Evolutionary conservation across 2,888 invertebrate genomes (phyloP), one percentile per base, ranked within the genome.

Genomic region (Kryphioiulus occultus): DNA sequence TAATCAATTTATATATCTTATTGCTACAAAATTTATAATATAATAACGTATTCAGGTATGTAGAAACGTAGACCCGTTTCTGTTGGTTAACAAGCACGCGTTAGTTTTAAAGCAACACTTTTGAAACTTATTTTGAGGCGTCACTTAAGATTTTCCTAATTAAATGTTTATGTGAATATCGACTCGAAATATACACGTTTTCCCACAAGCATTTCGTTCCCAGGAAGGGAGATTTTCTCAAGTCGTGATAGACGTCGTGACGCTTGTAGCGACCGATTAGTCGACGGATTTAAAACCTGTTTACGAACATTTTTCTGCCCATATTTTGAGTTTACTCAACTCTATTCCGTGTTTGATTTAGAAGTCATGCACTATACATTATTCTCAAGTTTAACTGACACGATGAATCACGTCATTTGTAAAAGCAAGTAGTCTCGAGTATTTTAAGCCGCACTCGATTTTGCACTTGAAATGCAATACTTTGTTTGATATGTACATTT

Each of bases 301-400:
- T 68, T 26, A 68, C 9, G 26, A 26, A 26, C 26, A 10, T 68
- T 68, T 26, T 26, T 68, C 68, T 68, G 26, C 26, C 68, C 26
- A 68, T 26, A 68, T 59, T 59, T 68, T 26, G 68, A 68, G 68
- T 68, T 68, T 68, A 68, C 68, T 68, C 68, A 68, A 68, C 68
- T 68, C 68, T 47, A 26, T 68, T 12, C 26, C 26, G 26, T n/a
- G 26, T 9, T 68, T 12, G 9, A 1, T 68, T 17, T 17, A 47
- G 47, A 12, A 47, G 4, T 68, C 68, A 26, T 68, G 26, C n/a
- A 59, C 47, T 4, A 17, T 17, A 17, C 47, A 47, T 17, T 47
- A 39, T 39, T 68, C 26, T 10, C 17, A n/a, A 59, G n/a, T n/a
- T 26, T 26, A 68, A 68, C 26, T 26, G 26, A 15, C 26, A 68